Evolutionary conservation across 1,140 invertebrate genomes (phyloP).

Genomic region (Araneus ventricosus): DNA sequence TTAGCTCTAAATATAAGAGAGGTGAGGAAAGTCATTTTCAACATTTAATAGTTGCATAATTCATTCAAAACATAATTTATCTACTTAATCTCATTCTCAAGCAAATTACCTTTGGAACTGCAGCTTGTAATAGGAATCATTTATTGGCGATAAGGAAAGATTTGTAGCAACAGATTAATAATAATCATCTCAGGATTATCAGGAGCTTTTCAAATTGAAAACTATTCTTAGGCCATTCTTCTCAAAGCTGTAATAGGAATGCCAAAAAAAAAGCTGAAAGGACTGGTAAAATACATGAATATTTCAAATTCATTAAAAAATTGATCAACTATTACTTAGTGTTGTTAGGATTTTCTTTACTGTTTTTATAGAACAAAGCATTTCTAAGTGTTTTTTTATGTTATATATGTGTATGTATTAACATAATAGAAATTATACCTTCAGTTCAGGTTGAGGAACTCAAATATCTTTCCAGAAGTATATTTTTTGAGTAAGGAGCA

Average conservation of each 20-base stretch:
- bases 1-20: too few relatives aligned
- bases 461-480: constrained; percentile 61
- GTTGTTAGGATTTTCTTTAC: too few relatives aligned
- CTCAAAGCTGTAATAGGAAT: constrained; percentile 87
- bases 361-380: too few relatives aligned
- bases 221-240: constrained; percentile 91
- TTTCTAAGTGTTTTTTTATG: too few relatives aligned
- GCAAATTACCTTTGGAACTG: constrained; percentile 90
- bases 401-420: too few relatives aligned
- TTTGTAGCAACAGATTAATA: constrained; percentile 91
- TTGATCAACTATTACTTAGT: not conserved
- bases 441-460: constrained; percentile 38
- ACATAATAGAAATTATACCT: constrained; percentile 31
- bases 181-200: constrained; percentile 86
- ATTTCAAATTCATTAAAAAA: not conserved
- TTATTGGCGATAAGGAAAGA: constrained; percentile 85
- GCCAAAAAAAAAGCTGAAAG: constrained; percentile 78
- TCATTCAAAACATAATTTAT: too few relatives aligned
- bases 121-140: constrained; percentile 97
- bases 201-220: constrained; percentile 86
- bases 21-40: too few relatives aligned
- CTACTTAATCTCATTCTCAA: too few relatives aligned
- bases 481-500: constrained; percentile 46
- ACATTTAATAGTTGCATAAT: too few relatives aligned
- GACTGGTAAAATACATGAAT: not conserved